Evolutionary conservation across 2,888 invertebrate species (phyloP).

Genomic region (Salticus scenicus): DNA sequence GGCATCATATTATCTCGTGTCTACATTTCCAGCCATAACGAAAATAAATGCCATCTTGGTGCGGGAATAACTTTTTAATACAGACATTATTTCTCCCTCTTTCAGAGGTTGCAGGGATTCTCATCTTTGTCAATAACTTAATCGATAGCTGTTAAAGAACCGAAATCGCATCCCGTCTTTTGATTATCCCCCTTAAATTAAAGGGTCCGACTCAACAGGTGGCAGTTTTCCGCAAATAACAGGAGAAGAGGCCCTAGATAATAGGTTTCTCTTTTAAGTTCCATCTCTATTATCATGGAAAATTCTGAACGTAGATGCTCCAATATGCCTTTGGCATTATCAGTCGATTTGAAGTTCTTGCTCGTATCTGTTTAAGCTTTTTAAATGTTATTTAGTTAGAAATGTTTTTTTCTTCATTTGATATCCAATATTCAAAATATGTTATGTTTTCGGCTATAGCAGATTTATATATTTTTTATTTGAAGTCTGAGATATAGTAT

Average conservation of each 20-base stretch:
- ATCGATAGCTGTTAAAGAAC: slow-evolving; percentile 46
- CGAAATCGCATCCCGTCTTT: slow-evolving; percentile 28
- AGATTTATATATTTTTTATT: too few species aligned
- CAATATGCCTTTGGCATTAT: too few species aligned
- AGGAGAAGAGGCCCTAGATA: slow-evolving; percentile 3
- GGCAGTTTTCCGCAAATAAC: slow-evolving; percentile 45
- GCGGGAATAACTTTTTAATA: neutral
- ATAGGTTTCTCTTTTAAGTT: neutral
- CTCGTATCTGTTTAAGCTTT: too few species aligned
- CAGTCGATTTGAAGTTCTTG: too few species aligned
- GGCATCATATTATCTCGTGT: too few species aligned
- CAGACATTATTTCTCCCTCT: slow-evolving; percentile 43
- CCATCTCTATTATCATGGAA: neutral
- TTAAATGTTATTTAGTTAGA: too few species aligned
- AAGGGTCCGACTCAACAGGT: slow-evolving; percentile 46
- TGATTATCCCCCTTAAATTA: slow-evolving; percentile 51
- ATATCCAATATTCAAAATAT: too few species aligned
- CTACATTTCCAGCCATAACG: too few species aligned
- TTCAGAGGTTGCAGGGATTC: neutral
- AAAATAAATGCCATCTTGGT: neutral
- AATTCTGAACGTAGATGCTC: too few species aligned
- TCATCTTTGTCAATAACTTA: slow-evolving; percentile 55
- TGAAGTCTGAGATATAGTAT: too few species aligned
- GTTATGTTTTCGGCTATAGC: too few species aligned
- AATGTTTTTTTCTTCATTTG: too few species aligned